Evolutionary conservation across 2,113 vertebrate species (phyloP), one percentile per base, ranked within the genome.

Genomic region (Cyphomyrus discorhynchus): DNA sequence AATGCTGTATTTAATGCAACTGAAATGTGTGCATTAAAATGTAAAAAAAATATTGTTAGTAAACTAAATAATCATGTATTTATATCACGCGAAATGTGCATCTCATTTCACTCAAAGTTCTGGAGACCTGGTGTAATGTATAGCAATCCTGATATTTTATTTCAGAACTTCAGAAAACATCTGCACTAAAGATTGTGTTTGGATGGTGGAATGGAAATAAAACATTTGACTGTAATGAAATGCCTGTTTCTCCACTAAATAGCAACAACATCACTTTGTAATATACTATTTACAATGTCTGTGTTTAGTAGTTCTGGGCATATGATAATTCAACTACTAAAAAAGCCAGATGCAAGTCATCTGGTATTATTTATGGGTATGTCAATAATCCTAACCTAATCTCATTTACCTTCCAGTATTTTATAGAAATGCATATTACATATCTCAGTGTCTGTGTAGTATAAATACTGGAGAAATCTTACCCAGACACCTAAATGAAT

Each of bases 1-100:
- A 80, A 80, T 80, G 74, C 35, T 80, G 74, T 80, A 80, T 80
- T 80, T 80, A 80, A 80, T 80, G 74, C 74, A 80, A 80, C n/a
- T 74, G 11, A 31, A 27, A 74, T 35, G n/a, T 31, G 9, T 27
- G 66, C 31, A 74, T 74, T 74, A 74, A 74, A 74, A 13, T 74
- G 31, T 74, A 31, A 70, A 58, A n/a, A 58, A 58, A 24, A 24
- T 21, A 2, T 62, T 62, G 56, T n/a, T 62, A n/a, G 24, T 62
- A n/a, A 62, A 62, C 7, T 2, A 80, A 39, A 80, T 80, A 19
- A 39, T 19, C 39, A 19, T 80, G 15, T 39, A 77, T 77, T 77
- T 77, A 39, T 77, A 77, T 35, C 35, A 77, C 3, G 1, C 74
- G 3, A 77, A 39, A 17, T 77, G 70, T 6, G 13, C 35, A 77